Evolutionary conservation across 2,797 vertebrate genomes (phyloP).

Genomic region (Anguilla megastoma): DNA sequence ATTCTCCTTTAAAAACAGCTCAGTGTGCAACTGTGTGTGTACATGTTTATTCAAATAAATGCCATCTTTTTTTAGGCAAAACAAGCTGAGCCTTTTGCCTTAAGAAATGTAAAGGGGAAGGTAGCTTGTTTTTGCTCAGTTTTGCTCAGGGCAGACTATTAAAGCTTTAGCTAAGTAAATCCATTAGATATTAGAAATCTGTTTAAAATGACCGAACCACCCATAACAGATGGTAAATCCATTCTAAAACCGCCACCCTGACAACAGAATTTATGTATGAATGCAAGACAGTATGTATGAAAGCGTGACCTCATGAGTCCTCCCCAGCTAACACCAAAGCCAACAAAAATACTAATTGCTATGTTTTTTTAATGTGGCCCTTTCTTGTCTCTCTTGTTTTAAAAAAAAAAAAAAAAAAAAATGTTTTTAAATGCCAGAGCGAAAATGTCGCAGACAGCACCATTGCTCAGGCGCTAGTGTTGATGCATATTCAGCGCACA

Average conservation of each 20-base stretch:
- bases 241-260: not conserved
- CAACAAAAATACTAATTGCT: not conserved
- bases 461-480: not conserved
- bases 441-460: not conserved
- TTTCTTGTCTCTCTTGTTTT: not conserved
- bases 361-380: not conserved
- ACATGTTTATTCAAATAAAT: slow-evolving; percentile 18
- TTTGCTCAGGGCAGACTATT: slow-evolving; percentile 29
- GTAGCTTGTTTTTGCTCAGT: slow-evolving; percentile 15
- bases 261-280: not conserved
- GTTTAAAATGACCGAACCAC: not conserved
- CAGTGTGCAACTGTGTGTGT: not conserved
- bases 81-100: slow-evolving; percentile 17
- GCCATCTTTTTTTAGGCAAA: slow-evolving; percentile 22
- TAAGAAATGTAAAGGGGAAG: slow-evolving; percentile 22
- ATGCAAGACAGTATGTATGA: not conserved
- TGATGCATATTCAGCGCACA: not conserved
- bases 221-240: not conserved
- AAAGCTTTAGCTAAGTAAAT: slow-evolving; percentile 4
- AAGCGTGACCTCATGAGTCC: not conserved
- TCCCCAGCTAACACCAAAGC: not conserved
- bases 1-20: not conserved
- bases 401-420: too few species aligned
- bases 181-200: slow-evolving; percentile 1
- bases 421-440: not conserved